phyloP scores from a whole-genome alignment of 2,888 invertebrate genomes.

The Alitta virens region DNA sequence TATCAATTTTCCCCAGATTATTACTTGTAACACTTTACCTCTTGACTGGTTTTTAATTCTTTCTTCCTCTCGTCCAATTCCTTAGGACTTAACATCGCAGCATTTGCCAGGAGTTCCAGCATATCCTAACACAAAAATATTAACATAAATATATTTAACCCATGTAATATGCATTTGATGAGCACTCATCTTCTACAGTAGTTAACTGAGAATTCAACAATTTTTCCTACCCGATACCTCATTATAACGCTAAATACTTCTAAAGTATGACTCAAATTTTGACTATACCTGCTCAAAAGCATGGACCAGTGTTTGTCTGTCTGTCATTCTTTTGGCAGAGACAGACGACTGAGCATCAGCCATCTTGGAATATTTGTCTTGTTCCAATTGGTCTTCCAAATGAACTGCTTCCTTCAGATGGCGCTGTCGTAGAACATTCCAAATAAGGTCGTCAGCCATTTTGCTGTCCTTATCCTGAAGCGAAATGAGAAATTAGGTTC shows the following conservation, averaged over 20 bases:
- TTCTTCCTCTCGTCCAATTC: constrained; percentile 43
- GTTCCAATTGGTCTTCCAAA: constrained; percentile 48
- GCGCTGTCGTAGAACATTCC: constrained; percentile 48
- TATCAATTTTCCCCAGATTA: no score
- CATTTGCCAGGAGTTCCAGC: constrained; percentile 44
- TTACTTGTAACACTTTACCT: no score
- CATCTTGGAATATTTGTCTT: constrained; percentile 40
- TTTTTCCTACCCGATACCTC: no score
- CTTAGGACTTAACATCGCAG: constrained; percentile 38
- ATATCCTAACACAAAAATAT: constrained; percentile 35
- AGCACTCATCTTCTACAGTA: no score
- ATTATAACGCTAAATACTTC: no score
- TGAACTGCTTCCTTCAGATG: constrained; percentile 54
- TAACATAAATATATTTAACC: background rate
- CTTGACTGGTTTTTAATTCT: constrained; percentile 40
- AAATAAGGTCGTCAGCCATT: constrained; percentile 49
- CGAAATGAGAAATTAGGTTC: no score
- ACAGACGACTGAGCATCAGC: constrained; percentile 39
- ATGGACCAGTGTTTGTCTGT: constrained; percentile 39
- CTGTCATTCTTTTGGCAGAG: constrained; percentile 37
- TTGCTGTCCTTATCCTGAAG: constrained; percentile 41
- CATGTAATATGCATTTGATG: no score
- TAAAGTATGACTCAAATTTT: no score
- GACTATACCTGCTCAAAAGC: constrained; percentile 51
- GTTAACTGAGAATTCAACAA: no score